Evolutionary conservation across 2,888 invertebrate species (phyloP), one percentile per base, ranked within the genome.

Genomic region (Cheilosia impressa): DNA sequence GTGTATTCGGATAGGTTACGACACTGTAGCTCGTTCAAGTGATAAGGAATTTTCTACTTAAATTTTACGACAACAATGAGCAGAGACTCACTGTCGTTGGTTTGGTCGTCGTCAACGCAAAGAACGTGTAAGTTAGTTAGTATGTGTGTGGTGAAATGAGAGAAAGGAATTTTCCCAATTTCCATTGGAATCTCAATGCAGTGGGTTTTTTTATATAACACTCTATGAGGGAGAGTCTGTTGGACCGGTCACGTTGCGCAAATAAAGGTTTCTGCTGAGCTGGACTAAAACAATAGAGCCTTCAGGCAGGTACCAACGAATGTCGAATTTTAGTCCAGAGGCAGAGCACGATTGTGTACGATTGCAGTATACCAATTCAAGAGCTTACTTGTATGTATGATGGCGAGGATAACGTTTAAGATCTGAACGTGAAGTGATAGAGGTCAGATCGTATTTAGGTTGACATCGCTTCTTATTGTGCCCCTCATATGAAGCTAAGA

Each of bases 21-120:
- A 4, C 45, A 47, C 9, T 19, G 43, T 57, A 19, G 3, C 31
- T 58, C 50, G 31, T 63, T 57, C 47, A 55, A 47, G 38, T 58
- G 65, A 65, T 63, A 71, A 50, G 60, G 63, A 57, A 65, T 79
- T 78, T 47, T 57, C n/a, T 47, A 22, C 45, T 47, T 17, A 50
- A 27, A 9, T 66, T 76, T 66, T 76, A 76, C 50, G 47, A 66
- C 57, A 15, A 52, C 71, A 6, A 43, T 5, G 65, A 31, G 17
- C 27, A 58, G 47, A 45, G 10, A 17, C n/a, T 15, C 27, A 31
- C 10, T 22, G 41, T 24, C 13, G 38, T 43, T 45, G 7, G 47
- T 19, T 43, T 45, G 7, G 47, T 19, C 2, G 9, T 19, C 10
- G 52, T 24, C 17, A 9, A 31, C 7, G 27, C n/a, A 34, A 19